Percentiles rank a stretch among this genome's conserved stretches.
These are phyloP conservation scores for Sphenopsis melanotis DNA, from an alignment of 2,797 vertebrate species.

Conservation along the genomic window DNA sequence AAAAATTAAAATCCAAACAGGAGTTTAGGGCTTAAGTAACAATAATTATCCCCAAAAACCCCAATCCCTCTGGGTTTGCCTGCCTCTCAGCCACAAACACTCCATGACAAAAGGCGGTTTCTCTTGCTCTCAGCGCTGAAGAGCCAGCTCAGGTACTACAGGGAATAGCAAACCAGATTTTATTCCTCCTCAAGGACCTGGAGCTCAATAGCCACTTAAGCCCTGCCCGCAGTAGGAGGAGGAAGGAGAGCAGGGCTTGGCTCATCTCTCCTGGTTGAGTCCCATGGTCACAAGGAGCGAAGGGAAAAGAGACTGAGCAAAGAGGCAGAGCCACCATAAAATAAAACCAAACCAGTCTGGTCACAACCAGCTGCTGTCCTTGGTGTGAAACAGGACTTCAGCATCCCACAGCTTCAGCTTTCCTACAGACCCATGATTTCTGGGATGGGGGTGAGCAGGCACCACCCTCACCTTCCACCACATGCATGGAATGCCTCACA, in stretches of 20 bases:
- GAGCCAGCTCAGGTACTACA: not conserved
- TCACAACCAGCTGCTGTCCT: not conserved
- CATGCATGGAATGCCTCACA: rapidly evolving
- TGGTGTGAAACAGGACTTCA: rapidly evolving
- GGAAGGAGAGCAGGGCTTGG: not conserved
- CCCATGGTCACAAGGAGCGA: not conserved
- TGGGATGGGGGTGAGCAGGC: not conserved
- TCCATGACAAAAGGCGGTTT: not conserved
- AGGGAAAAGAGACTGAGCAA: not conserved
- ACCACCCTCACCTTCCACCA: not conserved
- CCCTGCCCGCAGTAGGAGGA: constrained; percentile 4
- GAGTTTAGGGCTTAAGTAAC: not conserved
- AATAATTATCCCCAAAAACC: not conserved
- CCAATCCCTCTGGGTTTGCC: not conserved
- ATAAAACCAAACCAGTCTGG: not conserved
- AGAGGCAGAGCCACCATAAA: not conserved
- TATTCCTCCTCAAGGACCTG: constrained; percentile 39
- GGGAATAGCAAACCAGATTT: constrained; percentile 45
- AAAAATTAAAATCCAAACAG: not conserved
- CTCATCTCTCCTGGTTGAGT: not conserved
- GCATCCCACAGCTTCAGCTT: not conserved
- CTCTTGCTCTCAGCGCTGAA: constrained; percentile 12
- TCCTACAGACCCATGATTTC: rapidly evolving
- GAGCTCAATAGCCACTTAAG: constrained; percentile 38
- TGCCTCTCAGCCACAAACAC: constrained; percentile 2